These are phyloP conservation scores for Drosophila melanosoma DNA, from an alignment of 2,888 invertebrate genomes.

Conservation along the genomic window DNA sequence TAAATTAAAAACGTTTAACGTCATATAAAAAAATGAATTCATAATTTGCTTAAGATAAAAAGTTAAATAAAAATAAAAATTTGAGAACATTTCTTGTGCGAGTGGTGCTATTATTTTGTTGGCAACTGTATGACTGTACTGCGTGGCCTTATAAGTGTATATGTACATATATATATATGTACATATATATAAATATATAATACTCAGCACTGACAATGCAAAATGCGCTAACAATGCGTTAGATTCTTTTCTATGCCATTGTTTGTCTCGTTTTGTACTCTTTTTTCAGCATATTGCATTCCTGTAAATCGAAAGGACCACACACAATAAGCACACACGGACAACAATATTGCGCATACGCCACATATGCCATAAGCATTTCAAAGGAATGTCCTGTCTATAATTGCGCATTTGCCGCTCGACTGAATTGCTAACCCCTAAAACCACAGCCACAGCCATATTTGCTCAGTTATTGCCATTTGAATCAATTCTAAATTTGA, in stretches of 20 bases:
- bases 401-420: slow-evolving; percentile 74
- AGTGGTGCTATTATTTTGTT: not conserved
- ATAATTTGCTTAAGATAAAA: not conserved
- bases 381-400: slow-evolving; percentile 40
- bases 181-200: slow-evolving; percentile 2
- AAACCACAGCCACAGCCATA: slow-evolving; percentile 10
- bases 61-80: not conserved
- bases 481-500: slow-evolving; percentile 57
- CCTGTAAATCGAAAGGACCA: slow-evolving; percentile 26
- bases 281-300: slow-evolving; percentile 16
- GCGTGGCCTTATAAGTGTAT: not conserved
- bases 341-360: slow-evolving; percentile 69
- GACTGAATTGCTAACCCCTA: slow-evolving; percentile 49
- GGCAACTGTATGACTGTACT: not conserved
- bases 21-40: not conserved
- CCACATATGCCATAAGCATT: slow-evolving; percentile 45
- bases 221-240: slow-evolving; percentile 51
- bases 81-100: not conserved
- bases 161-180: not conserved
- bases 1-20: too few relatives aligned
- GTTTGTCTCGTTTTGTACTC: slow-evolving; percentile 27
- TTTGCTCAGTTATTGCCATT: slow-evolving; percentile 26
- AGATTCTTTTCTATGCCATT: slow-evolving; percentile 42
- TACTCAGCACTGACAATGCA: slow-evolving; percentile 57
- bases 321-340: slow-evolving; percentile 19